Base-by-base conservation (phyloP, 2,113 vertebrate species). In the Ceratotherium simum region DNA sequence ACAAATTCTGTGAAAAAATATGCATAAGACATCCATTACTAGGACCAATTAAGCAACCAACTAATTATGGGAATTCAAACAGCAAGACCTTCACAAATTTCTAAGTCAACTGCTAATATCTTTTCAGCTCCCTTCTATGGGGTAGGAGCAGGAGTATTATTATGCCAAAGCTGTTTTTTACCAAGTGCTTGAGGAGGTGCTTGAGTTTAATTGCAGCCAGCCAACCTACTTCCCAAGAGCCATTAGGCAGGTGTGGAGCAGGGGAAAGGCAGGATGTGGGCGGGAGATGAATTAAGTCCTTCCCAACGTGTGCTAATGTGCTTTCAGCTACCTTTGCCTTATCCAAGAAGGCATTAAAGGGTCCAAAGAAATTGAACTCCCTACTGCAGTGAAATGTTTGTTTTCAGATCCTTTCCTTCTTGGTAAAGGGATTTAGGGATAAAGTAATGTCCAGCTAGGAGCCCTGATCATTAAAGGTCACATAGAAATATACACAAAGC, bases 181-280 rank as follows among this genome's bases (percentile, higher is more conserved):
- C 75, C 65, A 95, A 98, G 87, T 94, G 70, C 80, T 96, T 94
- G 70, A 97, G 79, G 90, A 98, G 95, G 84, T 16, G 1, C 96
- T 98, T 95, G 83, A 84, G 33, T 94, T 98, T 97, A 97, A 98
- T 91, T 97, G 88, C 94, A 91, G 46, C 60, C 90, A 97, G 88
- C 23, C 94, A 97, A 92, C 86, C 64, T 90, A 95, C 91, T 96
- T 96, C 75, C 69, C 81, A 97, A 87, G 95, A 97, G 51, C 56
- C 12, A 0, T 72, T 81, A 96, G 92, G 46, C 94, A 97, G 76
- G 76, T 94, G 88, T 89, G 84, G 94, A 97, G 14, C 75, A 90
- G 60, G 65, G 31, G 39, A 94, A 96, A 96, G 75, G 84, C 96
- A 96, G 72, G 70, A 95, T 78, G 76, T 95, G 56, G 91, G 90